Base-by-base conservation (phyloP, 2,797 vertebrate species). In the Chelidonichthys spinosus region DNA sequence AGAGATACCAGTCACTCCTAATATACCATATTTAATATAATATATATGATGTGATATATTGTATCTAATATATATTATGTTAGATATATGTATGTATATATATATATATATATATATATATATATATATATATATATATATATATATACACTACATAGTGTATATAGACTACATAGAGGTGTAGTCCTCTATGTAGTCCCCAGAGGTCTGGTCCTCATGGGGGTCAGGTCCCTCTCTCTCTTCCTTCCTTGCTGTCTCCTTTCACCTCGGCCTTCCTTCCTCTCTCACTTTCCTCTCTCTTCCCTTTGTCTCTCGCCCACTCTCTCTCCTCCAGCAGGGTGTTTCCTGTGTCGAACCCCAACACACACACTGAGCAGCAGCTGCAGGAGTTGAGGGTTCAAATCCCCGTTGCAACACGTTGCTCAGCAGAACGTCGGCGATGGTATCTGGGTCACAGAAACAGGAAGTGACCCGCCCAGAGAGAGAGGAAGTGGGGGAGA, bases 221-320 rank as follows among this genome's bases (percentile, higher is more conserved):
- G 25, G 25, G 25, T 25, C 25, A 25, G 25, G 42, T 65, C 74
- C 85, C 78, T 76, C 76, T 79, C 56, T 76, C 75, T 82, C 76
- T 89, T 89, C 87, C 86, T 92, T 87, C 88, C 90, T 62, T 47
- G 74, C 63, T 40, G 70, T 72, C 79, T 61, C 66, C 86, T 87
- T 84, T 90, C 82, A 88, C 89, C 83, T 84, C 78, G 81, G 74
- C 66, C 69, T 89, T 90, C 85, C 88, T 90, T 78, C 82, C 84
- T 79, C 25, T 25, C 25, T 25, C 25, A 25, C 25, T 62, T 69
- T 62, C 55, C 64, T 75, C 75, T 79, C 32, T 25, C 50, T 64
- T 42, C 15, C 68, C 80, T 71, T 72, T 65, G 6, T 69, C 54
- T 58, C 42, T 69, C 6, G 63, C 61, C 69, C 56, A 35, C 53